Base-by-base conservation (phyloP, 2,888 invertebrate species). In the Luperina nickerlii region DNA sequence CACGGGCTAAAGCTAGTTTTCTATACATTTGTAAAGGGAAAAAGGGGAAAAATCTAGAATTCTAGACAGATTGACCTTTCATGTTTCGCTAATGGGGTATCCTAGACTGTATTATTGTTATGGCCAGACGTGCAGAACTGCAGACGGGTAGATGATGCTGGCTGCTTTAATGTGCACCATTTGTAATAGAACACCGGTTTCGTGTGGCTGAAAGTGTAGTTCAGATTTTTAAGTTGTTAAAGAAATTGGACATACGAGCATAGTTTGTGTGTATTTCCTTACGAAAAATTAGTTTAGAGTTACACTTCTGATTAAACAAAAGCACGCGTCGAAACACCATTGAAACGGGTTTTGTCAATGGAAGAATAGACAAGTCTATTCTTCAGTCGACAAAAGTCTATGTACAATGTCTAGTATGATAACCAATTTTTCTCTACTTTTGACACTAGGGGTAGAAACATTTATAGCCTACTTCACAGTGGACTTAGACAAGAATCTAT, bases 41-140 rank as follows among this genome's bases (percentile, higher is more conserved):
- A 13, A 69, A 62, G 32, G 27, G 42, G 42, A 81, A 79, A 60
- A 42, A 24, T 77, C 60, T 72, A 77, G 68, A 76, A 80, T 70
- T 74, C 71, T 84, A 90, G 81, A 87, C 79, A 71, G 70, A 85
- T 82, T 90, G 90, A 91, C 90, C 88, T 91, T 91, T 91, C 89
- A 81, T 86, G 87, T 86, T 77, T 27, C 76, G 20, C 72, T 90
- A 90, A 91, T 87, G 84, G 83, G 48, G 65, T 67, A 68, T 66
- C 73, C 85, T 82, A 86, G 88, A 89, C 84, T 68, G 74, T 78
- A 83, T 85, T 82, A 88, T 89, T 82, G 88, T 87, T 88, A 87
- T 87, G 72, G 69, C 74, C 76, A 60, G 87, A 75, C 87, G 76
- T 78, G 82, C 57, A 32, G 32, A 32, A 32, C 32, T 32, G 32